phyloP scores from a whole-genome alignment of 2,113 vertebrate genomes.

The Bubo scandiacus region DNA sequence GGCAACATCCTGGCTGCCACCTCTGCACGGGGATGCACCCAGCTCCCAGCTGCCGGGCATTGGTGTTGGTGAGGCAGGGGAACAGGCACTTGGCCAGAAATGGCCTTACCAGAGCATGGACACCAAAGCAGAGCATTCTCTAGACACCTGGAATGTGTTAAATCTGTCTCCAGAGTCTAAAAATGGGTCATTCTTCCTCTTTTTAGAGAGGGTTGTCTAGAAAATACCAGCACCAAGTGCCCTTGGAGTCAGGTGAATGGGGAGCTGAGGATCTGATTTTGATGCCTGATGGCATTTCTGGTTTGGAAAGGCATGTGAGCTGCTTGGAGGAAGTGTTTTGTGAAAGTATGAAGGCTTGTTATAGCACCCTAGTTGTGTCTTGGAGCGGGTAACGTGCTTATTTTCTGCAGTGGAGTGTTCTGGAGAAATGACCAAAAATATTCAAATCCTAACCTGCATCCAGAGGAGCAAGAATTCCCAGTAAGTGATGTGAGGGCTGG shows the following conservation, averaged over 20 bases:
- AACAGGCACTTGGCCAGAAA: background rate
- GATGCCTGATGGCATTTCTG: background rate
- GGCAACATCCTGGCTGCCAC: background rate
- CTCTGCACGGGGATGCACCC: background rate
- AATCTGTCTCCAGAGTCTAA: background rate
- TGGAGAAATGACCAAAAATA: background rate
- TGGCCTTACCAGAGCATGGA: background rate
- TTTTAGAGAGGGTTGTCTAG: background rate
- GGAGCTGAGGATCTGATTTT: background rate
- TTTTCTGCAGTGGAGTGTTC: background rate
- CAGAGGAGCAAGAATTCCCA: background rate
- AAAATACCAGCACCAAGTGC: background rate
- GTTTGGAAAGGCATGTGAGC: background rate
- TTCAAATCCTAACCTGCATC: too few species aligned
- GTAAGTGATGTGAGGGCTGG: rapidly evolving
- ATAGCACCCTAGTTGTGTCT: rapidly evolving
- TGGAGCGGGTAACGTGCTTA: background rate
- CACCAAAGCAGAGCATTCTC: background rate
- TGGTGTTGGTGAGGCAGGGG: too few species aligned
- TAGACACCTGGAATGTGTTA: background rate
- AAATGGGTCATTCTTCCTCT: background rate
- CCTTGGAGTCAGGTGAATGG: background rate
- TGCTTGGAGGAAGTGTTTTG: background rate
- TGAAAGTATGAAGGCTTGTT: background rate
- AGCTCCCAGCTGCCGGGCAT: background rate